These are phyloP conservation scores for Myrmophylax atrothorax DNA, from an alignment of 2,113 vertebrate genomes.

Conservation along the genomic window DNA sequence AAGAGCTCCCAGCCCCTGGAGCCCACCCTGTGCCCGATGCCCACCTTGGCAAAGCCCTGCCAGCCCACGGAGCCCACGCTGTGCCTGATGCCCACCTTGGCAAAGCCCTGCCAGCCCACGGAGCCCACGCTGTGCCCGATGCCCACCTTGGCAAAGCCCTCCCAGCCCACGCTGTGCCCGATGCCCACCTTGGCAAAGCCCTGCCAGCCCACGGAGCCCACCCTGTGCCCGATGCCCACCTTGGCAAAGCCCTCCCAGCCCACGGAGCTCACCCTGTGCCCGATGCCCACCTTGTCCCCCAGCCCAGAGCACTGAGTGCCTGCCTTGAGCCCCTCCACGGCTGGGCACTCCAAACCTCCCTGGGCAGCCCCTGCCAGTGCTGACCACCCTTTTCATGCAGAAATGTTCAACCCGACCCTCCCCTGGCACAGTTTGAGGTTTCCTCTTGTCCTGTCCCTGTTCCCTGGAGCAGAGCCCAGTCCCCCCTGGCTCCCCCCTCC, in stretches of 20 bases:
- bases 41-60: too few species aligned
- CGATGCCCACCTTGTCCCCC: background rate
- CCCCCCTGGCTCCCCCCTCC: background rate
- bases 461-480: background rate
- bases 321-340: background rate
- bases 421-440: background rate
- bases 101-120: too few species aligned
- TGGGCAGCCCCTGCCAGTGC: background rate
- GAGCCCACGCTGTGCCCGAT: too few species aligned
- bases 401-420: background rate
- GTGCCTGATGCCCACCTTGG: too few species aligned
- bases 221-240: too few species aligned
- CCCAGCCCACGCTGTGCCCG: background rate
- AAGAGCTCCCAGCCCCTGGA: background rate
- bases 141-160: too few species aligned
- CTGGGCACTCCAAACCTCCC: background rate
- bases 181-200: too few species aligned
- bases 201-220: background rate
- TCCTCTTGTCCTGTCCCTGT: background rate
- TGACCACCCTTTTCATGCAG: background rate
- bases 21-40: background rate
- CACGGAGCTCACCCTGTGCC: background rate
- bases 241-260: too few species aligned
- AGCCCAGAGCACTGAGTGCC: background rate
- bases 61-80: background rate